Conservation (phyloP, 2,888 invertebrate species). For the Melanostoma mellinum region DNA sequence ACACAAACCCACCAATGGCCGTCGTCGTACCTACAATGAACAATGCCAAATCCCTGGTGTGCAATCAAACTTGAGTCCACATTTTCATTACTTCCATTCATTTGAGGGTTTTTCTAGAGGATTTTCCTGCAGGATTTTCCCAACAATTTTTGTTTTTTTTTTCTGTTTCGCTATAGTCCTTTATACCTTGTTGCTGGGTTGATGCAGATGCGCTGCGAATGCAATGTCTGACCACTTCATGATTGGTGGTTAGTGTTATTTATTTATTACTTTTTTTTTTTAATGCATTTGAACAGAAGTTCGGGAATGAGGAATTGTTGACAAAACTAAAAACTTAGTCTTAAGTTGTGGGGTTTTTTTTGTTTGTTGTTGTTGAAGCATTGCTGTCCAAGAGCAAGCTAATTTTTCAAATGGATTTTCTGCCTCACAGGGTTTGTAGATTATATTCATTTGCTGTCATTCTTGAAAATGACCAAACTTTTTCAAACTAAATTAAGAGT, state of each 20-base stretch:
- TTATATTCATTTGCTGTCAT: neutral
- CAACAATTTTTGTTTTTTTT: constrained; percentile 11
- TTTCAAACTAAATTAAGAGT: constrained; percentile 3
- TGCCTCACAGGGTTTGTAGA: neutral
- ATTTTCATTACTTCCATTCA: constrained; percentile 70
- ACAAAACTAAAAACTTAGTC: constrained; percentile 15
- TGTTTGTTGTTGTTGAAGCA: constrained; percentile 24
- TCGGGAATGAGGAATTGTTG: constrained; percentile 21
- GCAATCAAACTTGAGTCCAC: constrained; percentile 58
- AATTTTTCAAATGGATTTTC: constrained; percentile 32
- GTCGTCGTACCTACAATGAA: constrained; percentile 31
- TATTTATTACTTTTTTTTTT: constrained; percentile 5
- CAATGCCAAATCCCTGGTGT: constrained; percentile 62
- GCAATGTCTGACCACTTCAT: constrained; percentile 61
- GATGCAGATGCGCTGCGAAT: constrained; percentile 69
- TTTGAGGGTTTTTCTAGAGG: constrained; percentile 64
- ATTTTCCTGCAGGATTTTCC: constrained; percentile 22
- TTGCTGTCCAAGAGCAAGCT: constrained; percentile 25
- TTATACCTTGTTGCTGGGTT: constrained; percentile 25
- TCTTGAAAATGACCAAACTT: neutral
- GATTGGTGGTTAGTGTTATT: constrained; percentile 60
- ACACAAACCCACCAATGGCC: constrained; percentile 15
- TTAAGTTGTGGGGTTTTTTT: constrained; percentile 62
- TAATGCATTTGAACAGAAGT: constrained; percentile 21
- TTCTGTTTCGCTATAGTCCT: constrained; percentile 1